Evolutionary conservation across 64 coral and sea anemone genomes (phyloP).

Genomic region (Dendronephthya gigantea): DNA sequence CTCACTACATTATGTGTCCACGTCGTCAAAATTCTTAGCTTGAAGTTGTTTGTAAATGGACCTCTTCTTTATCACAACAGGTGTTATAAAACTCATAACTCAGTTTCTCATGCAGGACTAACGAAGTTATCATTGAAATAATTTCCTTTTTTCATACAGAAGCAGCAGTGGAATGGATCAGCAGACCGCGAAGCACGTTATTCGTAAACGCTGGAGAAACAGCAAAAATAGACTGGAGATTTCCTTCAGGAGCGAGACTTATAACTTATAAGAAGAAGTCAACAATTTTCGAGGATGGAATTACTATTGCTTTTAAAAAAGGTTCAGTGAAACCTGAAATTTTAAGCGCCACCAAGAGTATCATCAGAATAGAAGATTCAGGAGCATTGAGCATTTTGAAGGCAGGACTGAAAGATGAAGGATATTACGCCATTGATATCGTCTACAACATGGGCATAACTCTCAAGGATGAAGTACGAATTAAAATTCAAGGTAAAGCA

Average conservation of each 20-base stretch:
- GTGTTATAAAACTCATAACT: too few relatives aligned
- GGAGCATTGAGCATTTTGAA: slow-evolving; percentile 16
- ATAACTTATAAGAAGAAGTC: not conserved
- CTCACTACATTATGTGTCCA: too few relatives aligned
- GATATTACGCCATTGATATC: not conserved
- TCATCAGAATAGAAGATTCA: not conserved
- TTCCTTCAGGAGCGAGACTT: not conserved
- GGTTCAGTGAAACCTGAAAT: not conserved
- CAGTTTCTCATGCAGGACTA: too few relatives aligned
- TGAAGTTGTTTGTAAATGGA: too few relatives aligned
- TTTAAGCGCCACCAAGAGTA: not conserved
- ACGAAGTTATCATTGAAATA: too few relatives aligned
- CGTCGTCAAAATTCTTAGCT: too few relatives aligned
- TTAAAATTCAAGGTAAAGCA: not conserved
- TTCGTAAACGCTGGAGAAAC: not conserved
- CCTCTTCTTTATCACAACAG: too few relatives aligned
- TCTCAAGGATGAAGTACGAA: not conserved
- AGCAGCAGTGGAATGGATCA: not conserved
- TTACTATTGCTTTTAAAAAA: not conserved
- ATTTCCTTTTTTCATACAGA: not conserved
- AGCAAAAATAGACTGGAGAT: not conserved
- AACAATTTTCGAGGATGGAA: not conserved
- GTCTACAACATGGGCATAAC: not conserved
- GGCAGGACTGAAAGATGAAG: not conserved
- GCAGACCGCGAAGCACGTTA: not conserved